A percentile compares a stretch with the other conserved stretches of the same genome.
Conservation (phyloP, 64 coral and sea anemone genomes). For the Anthopleura sola region DNA sequence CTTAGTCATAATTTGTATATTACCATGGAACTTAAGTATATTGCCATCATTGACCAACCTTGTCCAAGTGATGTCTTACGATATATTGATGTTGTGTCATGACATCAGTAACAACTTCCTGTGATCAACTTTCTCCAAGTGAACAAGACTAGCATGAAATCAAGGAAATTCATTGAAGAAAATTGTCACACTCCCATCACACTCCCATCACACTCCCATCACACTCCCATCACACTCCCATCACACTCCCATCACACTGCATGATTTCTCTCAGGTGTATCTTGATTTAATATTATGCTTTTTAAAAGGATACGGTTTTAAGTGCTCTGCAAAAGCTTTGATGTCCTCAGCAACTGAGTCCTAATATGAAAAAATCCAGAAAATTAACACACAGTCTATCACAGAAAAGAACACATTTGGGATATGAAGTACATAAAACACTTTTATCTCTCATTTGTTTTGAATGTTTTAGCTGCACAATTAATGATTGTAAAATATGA, state of each 20-base stretch:
- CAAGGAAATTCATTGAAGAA: constrained; percentile 30
- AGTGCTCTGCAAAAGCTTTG: constrained; percentile 83
- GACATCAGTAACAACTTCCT: constrained; percentile 40
- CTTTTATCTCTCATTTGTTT: too few relatives aligned
- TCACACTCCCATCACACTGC: too few relatives aligned
- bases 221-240: background rate
- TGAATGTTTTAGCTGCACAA: too few relatives aligned
- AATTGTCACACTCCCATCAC: too few relatives aligned
- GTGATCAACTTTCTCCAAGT: constrained; percentile 82
- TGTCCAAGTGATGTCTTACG: background rate
- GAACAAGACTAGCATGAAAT: constrained; percentile 54
- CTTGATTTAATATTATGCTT: background rate
- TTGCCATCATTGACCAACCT: background rate
- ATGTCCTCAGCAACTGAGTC: constrained; percentile 79
- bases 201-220: background rate
- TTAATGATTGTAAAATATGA: background rate
- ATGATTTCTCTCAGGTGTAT: too few relatives aligned
- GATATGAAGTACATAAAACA: too few relatives aligned
- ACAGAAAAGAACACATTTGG: background rate
- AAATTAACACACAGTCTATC: background rate
- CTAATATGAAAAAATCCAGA: constrained; percentile 25
- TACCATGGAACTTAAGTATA: too few relatives aligned
- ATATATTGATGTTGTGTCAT: background rate
- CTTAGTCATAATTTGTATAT: too few relatives aligned
- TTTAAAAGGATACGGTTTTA: constrained; percentile 92